Evolutionary conservation across 2,113 vertebrate genomes (phyloP), one percentile per base, ranked within the genome.

Genomic region (Tretioscincus oriximinensis): DNA sequence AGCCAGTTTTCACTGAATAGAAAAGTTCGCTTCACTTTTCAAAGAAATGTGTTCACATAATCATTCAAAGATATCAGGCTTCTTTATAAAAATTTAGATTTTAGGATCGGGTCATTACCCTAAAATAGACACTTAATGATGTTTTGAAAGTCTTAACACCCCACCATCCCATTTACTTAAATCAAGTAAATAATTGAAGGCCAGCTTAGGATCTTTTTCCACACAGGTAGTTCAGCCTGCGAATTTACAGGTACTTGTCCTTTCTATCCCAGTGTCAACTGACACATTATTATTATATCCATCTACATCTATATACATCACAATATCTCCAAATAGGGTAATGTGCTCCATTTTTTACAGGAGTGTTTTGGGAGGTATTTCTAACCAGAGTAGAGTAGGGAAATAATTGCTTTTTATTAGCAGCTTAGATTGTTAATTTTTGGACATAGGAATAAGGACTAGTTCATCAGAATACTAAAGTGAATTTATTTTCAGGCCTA

Each of bases 1-100:
- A 65, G 9, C 54, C n/a, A 31, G 35, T 41, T 41, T 41, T 41
- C 35, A 41, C 35, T 41, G 35, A 41, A 41, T 41, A 41, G 35
- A 41, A 41, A 41, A 41, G 35, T 41, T 41, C 35, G 5, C 35
- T n/a, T n/a, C 35, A 41, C 35, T 41, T 41, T 41, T 41, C 35
- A 41, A 41, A 41, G 35, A 41, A 41, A 41, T 41, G 5, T 41
- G 35, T 41, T 41, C 35, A 41, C 5, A 41, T 41, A 41, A 5
- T 41, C 35, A 41, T 41, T 41, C 35, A 41, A 41, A 41, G 6
- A 35, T 0, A 3, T 0, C 0, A 5, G 73, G 26, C 20, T 72
- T 73, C 76, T 41, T 12, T 60, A 22, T 22, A 24, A 35, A 26
- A 80, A 65, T 47, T 5, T 1, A 35, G 24, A 22, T 60, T 26